These are phyloP conservation scores for Toxotes jaculatrix DNA, from an alignment of 2,113 vertebrate genomes.

Conservation along the genomic window DNA sequence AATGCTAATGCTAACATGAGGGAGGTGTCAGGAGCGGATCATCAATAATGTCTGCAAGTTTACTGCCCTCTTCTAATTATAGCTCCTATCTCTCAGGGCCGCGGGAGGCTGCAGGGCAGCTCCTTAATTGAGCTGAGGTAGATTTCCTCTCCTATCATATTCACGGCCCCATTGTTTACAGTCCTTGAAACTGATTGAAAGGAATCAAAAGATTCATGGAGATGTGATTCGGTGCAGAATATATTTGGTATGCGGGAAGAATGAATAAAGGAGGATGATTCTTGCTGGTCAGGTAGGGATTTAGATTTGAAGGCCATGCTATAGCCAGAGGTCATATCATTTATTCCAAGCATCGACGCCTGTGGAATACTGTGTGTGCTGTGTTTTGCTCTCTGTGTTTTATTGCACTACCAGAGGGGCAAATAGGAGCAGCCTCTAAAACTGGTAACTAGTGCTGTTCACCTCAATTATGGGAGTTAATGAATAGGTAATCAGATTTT, in stretches of 20 bases:
- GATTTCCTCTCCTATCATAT: constrained; percentile 68
- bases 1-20: constrained; percentile 89
- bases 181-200: constrained; percentile 81
- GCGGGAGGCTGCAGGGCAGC: constrained; percentile 69
- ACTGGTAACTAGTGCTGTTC: constrained; percentile 33
- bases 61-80: constrained; percentile 84
- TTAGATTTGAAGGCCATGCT: constrained; percentile 78
- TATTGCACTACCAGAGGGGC: constrained; percentile 34
- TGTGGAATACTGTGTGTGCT: constrained; percentile 59
- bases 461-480: constrained; percentile 73
- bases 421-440: constrained; percentile 29
- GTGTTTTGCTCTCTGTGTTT: constrained; percentile 31
- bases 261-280: constrained; percentile 65
- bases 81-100: constrained; percentile 76
- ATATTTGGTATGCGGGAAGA: constrained; percentile 63
- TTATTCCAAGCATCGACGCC: constrained; percentile 72
- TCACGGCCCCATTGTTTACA: constrained; percentile 75
- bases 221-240: constrained; percentile 51
- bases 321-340: constrained; percentile 78
- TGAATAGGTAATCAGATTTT: constrained; percentile 64
- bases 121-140: constrained; percentile 79
- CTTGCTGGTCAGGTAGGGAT: constrained; percentile 72
- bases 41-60: constrained; percentile 89
- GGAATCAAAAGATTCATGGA: constrained; percentile 73
- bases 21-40: constrained; percentile 83